A percentile compares a stretch with the other conserved stretches of the same genome.
phyloP scores from a whole-genome alignment of 2,888 invertebrate genomes.

The Drosophila mimetica region DNA sequence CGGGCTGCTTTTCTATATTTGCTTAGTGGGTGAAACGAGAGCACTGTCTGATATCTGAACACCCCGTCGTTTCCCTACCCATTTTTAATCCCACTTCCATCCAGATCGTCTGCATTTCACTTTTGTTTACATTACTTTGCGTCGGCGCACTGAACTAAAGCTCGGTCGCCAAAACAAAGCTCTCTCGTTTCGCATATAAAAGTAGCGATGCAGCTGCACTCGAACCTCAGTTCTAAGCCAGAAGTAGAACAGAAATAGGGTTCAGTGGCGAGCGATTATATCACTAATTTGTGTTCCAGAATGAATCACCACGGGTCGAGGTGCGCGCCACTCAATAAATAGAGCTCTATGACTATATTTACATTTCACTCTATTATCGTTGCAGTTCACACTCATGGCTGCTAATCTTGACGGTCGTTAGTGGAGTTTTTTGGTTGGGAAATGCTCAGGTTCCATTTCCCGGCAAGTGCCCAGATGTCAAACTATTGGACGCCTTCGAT shows the following conservation, averaged over 20 bases:
- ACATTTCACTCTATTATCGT: neutral
- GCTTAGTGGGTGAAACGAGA: conserved; percentile 47
- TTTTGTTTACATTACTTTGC: conserved; percentile 51
- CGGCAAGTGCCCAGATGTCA: conserved; percentile 88
- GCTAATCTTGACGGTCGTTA: conserved; percentile 46
- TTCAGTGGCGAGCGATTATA: neutral
- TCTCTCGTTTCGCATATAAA: conserved; percentile 59
- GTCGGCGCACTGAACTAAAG: conserved; percentile 60
- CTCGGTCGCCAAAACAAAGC: conserved; percentile 72
- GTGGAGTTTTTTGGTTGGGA: conserved; percentile 44
- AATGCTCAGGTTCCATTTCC: conserved; percentile 87
- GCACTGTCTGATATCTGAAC: neutral
- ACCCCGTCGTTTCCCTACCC: neutral
- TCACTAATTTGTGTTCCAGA: neutral
- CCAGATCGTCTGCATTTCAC: conserved; percentile 59
- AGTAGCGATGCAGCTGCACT: conserved; percentile 45
- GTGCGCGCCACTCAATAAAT: conserved; percentile 4
- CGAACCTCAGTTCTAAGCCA: conserved; percentile 48
- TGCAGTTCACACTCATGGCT: conserved; percentile 46
- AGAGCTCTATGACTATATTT: neutral
- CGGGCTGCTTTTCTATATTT: conserved; percentile 8
- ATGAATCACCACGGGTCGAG: conserved; percentile 33
- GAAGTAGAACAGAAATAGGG: conserved; percentile 14
- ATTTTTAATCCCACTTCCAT: neutral
- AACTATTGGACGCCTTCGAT: conserved; percentile 87